Evolutionary conservation across 2,888 invertebrate genomes (phyloP).

Genomic region (Drosophila helvetica): DNA sequence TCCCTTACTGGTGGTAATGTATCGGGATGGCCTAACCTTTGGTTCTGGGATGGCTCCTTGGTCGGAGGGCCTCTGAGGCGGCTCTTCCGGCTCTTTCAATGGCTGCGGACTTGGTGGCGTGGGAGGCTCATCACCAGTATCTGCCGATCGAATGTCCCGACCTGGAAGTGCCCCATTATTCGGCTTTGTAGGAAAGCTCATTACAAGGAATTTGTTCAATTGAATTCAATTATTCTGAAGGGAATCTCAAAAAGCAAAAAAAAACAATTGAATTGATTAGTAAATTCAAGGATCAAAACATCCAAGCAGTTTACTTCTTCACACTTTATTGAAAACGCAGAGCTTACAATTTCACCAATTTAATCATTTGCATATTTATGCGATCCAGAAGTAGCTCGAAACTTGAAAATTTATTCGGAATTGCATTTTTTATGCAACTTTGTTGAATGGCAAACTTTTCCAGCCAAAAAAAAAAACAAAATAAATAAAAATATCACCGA

Average conservation of each 20-base stretch:
- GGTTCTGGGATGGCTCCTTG: background rate
- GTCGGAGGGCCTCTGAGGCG: background rate
- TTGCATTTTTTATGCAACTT: conserved; percentile 63
- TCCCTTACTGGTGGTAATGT: conserved; percentile 45
- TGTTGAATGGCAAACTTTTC: conserved; percentile 55
- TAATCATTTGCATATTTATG: conserved; percentile 56
- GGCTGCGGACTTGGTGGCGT: background rate
- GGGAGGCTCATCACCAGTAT: background rate
- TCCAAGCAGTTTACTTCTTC: conserved; percentile 4
- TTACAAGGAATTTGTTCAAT: conserved; percentile 10
- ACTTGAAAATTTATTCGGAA: conserved; percentile 68
- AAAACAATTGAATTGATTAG: background rate
- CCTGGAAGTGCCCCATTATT: background rate
- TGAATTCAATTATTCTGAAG: conserved; percentile 8
- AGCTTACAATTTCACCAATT: conserved; percentile 13
- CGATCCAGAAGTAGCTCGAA: conserved; percentile 39
- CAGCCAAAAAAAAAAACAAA: conserved; percentile 2
- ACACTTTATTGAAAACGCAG: background rate
- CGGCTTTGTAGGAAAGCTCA: background rate
- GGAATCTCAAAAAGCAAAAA: conserved; percentile 4
- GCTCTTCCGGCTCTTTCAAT: background rate
- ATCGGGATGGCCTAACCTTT: conserved; percentile 17
- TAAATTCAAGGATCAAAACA: background rate
- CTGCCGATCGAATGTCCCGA: background rate
- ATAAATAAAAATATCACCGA: background rate